Evolutionary conservation across 2,888 invertebrate genomes (phyloP).

Genomic region (Heteromyza rotundicornis): DNA sequence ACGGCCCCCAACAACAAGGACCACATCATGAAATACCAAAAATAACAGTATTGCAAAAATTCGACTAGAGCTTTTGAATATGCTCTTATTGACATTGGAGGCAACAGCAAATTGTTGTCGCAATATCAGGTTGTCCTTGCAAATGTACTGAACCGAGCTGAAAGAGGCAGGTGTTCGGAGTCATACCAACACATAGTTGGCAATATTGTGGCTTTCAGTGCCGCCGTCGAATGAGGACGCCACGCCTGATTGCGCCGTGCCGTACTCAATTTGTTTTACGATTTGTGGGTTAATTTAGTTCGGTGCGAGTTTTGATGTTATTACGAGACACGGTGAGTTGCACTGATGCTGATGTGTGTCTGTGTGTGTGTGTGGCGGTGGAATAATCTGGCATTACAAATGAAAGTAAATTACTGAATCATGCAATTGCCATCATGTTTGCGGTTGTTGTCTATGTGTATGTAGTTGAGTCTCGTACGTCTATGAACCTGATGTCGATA

Average conservation of each 20-base stretch:
- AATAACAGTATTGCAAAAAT: background rate
- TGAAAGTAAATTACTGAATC: background rate
- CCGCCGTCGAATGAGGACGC: background rate
- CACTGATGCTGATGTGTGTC: constrained; percentile 17
- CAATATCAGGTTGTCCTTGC: no score
- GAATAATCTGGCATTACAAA: background rate
- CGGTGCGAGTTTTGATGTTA: no score
- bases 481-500: no score
- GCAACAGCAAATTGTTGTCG: background rate
- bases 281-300: background rate
- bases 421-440: no score
- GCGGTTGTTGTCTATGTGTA: background rate
- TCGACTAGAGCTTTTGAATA: background rate
- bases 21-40: background rate
- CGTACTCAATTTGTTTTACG: background rate
- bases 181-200: background rate
- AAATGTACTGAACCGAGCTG: no score
- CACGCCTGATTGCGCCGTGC: background rate
- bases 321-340: background rate
- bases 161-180: no score
- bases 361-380: background rate
- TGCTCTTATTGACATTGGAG: background rate
- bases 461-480: background rate
- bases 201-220: background rate
- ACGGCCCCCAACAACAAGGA: background rate